A percentile compares a stretch with the other conserved stretches of the same genome.
Conservation (phyloP, 2,888 invertebrate genomes). For the Cremastinae sp. region DNA sequence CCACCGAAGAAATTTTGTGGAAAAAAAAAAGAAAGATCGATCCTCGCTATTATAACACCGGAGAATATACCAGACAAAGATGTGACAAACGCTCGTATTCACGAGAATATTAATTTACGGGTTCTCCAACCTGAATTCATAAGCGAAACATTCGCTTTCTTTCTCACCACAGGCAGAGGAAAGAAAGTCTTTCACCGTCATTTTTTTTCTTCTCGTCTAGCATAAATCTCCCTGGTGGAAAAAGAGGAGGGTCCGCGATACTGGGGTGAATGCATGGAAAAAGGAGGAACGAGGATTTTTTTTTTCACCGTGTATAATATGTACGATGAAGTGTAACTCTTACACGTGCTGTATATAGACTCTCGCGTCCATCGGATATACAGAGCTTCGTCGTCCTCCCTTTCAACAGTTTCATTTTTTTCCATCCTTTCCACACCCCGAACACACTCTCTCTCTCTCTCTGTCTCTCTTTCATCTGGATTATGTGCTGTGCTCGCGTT, state of each 20-base stretch:
- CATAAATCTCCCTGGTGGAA: constrained; percentile 61
- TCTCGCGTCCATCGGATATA: constrained; percentile 44
- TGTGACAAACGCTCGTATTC: constrained; percentile 54
- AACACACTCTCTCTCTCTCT: constrained; percentile 51
- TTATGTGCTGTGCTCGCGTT: constrained; percentile 70
- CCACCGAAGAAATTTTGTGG: constrained; percentile 35
- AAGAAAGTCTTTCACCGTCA: constrained; percentile 59
- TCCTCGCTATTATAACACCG: constrained; percentile 30
- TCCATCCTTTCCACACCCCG: constrained; percentile 37
- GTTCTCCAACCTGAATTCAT: constrained; percentile 49
- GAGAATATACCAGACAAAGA: constrained; percentile 20
- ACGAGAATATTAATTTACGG: constrained; percentile 43
- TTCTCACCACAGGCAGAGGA: constrained; percentile 46
- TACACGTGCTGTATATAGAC: constrained; percentile 34
- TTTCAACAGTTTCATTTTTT: constrained; percentile 46
- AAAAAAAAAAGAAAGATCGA: constrained; percentile 17
- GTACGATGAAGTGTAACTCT: constrained; percentile 48
- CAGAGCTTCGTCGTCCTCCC: constrained; percentile 21
- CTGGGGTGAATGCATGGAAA: constrained; percentile 21
- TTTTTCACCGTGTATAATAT: constrained; percentile 33
- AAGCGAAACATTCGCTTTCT: constrained; percentile 27
- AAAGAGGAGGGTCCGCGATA: constrained; percentile 17
- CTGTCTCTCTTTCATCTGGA: constrained; percentile 50
- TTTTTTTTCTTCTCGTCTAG: constrained; percentile 40
- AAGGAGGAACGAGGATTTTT: constrained; percentile 40